Base-by-base conservation (phyloP, 2,888 invertebrate species). In the Ischnura elegans region DNA sequence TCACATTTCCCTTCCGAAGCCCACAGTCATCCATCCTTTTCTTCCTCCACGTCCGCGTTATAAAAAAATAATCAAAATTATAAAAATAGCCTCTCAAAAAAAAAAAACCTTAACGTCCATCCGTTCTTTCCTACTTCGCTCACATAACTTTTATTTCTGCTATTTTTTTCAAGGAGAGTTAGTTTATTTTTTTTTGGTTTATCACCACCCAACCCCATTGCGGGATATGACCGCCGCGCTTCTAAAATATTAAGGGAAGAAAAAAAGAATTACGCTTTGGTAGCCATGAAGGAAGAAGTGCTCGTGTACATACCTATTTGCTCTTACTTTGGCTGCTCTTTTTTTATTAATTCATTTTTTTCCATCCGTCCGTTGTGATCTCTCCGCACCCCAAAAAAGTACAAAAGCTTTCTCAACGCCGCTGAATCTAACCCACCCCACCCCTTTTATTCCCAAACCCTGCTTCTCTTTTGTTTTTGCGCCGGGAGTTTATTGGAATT, bases 401-500 rank as follows among this genome's bases (percentile, higher is more conserved):
- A 76, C n/a, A 76, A 76, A 76, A 36, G 76, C 76, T 1, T 21
- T 42, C 85, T 43, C 86, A 42, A 2, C 51, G 13, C 51, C 8
- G 13, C 86, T 43, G 45, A 3, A 5, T 21, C 8, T 21, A 8
- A 13, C 84, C 2, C 29, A 1, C 29, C 84, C 42, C 29, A 6
- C 13, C 42, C 84, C 16, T 36, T 42, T 42, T 43, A 8, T 4
- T 3, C 84, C 42, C 51, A 1, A 13, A 2, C 51, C 51, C 51
- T 19, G 0, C 13, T 1, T 25, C 46, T 19, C 25, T 6, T 45
- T 86, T n/a, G 13, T 46, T 45, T 46, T 45, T 46, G 85, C 86
- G n/a, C n/a, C 25, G 3, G n/a, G 46, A 86, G 46, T 86, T 86
- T 86, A 86, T 86, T 86, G 86, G 86, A 86, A 86, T 86, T 86